Conservation (phyloP, 2,113 vertebrate species). For the Machaerirhynchus nigripectus region DNA sequence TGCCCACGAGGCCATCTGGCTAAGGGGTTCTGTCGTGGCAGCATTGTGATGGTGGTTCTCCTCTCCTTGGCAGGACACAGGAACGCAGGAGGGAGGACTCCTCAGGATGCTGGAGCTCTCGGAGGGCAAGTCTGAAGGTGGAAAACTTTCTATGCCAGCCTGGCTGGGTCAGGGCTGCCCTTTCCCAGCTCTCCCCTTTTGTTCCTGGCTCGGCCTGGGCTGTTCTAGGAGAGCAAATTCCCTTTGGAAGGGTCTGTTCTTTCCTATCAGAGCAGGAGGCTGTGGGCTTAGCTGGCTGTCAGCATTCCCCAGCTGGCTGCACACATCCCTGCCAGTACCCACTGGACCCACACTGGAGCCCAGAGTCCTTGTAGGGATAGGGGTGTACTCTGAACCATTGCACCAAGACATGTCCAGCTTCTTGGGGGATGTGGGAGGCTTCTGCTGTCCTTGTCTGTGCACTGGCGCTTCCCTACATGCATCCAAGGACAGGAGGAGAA, state of each 20-base stretch:
- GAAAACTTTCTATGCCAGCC: not conserved
- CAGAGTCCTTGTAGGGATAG: not conserved
- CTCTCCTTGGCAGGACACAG: constrained; percentile 50
- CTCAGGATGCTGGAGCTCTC: constrained; percentile 76
- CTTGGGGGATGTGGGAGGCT: not conserved
- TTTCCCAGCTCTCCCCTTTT: not conserved
- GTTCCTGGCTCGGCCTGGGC: accelerated
- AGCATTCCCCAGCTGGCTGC: not conserved
- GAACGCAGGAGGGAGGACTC: constrained; percentile 57
- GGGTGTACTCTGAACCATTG: not conserved
- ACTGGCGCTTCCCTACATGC: accelerated
- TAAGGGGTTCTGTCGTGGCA: accelerated
- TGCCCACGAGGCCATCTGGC: accelerated
- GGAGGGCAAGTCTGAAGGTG: constrained; percentile 69
- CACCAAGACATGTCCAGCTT: not conserved
- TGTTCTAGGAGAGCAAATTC: not conserved
- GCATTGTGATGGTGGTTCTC: not conserved
- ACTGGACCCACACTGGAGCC: not conserved
- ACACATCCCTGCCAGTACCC: not conserved
- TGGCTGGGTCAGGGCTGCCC: not conserved
- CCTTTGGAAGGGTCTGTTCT: not conserved
- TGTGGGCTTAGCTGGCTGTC: not conserved
- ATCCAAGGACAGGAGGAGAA: not conserved
- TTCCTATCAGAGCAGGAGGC: not conserved
- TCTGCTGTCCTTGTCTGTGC: not conserved